Percentiles rank a stretch among this genome's conserved stretches.
Conservation (phyloP, 2,113 vertebrate species). For the Circaetus gallicus region DNA sequence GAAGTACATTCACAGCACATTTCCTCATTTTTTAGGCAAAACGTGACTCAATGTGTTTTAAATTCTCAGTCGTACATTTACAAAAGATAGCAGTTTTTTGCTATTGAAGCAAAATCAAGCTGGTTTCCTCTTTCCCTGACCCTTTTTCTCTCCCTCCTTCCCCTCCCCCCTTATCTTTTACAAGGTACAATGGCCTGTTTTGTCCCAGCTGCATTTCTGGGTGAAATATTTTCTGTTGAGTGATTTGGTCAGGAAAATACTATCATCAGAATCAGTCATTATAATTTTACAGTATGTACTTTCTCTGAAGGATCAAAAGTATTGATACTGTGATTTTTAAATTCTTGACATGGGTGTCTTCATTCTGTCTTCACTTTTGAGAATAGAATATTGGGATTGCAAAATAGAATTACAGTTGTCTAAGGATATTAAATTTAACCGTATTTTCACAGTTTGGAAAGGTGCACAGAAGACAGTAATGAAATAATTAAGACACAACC, state of each 20-base stretch:
- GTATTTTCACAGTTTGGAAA: not conserved
- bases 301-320: conserved; percentile 72
- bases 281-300: conserved; percentile 60
- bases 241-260: conserved; percentile 54
- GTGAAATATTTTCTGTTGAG: conserved; percentile 47
- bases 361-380: conserved; percentile 71
- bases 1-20: conserved; percentile 78
- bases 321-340: conserved; percentile 82
- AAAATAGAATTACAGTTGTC: not conserved
- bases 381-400: conserved; percentile 21
- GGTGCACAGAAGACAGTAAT: conserved; percentile 37
- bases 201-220: conserved; percentile 55
- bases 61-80: conserved; percentile 73
- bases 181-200: conserved; percentile 62
- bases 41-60: conserved; percentile 74
- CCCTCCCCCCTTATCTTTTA: not conserved
- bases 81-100: conserved; percentile 63
- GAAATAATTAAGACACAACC: conserved; percentile 12
- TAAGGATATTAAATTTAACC: conserved; percentile 26
- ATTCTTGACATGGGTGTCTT: conserved; percentile 71
- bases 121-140: conserved; percentile 34
- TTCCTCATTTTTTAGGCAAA: conserved; percentile 82
- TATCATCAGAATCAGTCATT: conserved; percentile 57
- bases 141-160: not conserved
- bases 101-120: conserved; percentile 63